Base-by-base conservation (phyloP, 2,113 vertebrate species). In the Leucopsar rothschildi region DNA sequence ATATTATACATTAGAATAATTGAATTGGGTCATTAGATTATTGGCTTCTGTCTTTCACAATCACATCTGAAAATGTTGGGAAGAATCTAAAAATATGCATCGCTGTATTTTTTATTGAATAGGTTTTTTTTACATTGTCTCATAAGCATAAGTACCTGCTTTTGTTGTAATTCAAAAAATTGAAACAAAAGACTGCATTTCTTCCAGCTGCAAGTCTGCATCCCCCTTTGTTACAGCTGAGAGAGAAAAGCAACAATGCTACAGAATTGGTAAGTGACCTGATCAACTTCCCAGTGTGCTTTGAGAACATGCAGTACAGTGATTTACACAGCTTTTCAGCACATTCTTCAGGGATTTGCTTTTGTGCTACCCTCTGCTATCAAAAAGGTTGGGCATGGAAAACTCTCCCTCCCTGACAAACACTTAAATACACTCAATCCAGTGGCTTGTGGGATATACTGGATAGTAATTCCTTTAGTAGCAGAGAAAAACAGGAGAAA, bases 51-150 rank as follows among this genome's bases (percentile, higher is more conserved):
- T 61, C 42, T 88, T 55, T 65, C 53, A n/a, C 5, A 86, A 13
- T 10, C 37, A 81, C 33, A 84, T 82, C 15, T 50, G 84, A 93
- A 85, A 42, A 44, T 49, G 3, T 8, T 39, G 42, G 64, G 35
- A 93, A 93, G 28, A 57, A 86, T 29, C 11, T 66, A 60, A 40
- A 94, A 94, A 39, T 45, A 66, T 12, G 75, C 11, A 76, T 8
- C 16, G 1, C 10, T 24, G 23, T 57, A 73, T 57, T 3, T 20
- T 61, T 82, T 82, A 42, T 56, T 27, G 8, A 4, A 78, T 45
- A n/a, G 12, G 10, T 39, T 86, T 33, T 47, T 87, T 95, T 73
- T 9, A 59, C 91, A 85, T 57, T 57, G 9, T 28, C 22, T 56
- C 12, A 45, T 18, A 73, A 59, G 10, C 10, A 6, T 49, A 66